Evolutionary conservation across 2,797 vertebrate genomes (phyloP), one percentile per base, ranked within the genome.

Genomic region (Falco peregrinus): DNA sequence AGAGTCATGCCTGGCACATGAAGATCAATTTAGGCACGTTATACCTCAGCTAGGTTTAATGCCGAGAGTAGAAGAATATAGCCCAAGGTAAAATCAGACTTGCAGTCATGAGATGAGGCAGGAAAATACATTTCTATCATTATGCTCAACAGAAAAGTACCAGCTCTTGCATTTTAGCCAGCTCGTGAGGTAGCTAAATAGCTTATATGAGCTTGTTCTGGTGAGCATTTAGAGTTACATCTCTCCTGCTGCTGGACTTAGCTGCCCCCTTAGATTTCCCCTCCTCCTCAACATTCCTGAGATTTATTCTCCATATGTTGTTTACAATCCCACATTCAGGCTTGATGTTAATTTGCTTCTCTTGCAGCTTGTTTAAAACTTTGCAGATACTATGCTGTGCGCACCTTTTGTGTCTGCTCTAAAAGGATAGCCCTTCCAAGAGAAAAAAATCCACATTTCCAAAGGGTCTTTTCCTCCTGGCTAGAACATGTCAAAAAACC

Each of bases 281-380:
- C 63, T 93, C 48, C 25, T 84, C 68, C 45, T 91, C 75, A 68
- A 0, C 45, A 48, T 93, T 64, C 13, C 80, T 95, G 77, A 84
- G 80, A 94, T 96, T 96, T 96, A 93, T 95, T 73, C 74, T 90
- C 74, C 93, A 84, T 95, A 96, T 93, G 80, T 86, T 94, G 70
- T 89, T 87, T 96, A 87, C 84, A 90, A 69, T 35, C 20, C 41
- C 4, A 1, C 1, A 1, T 87, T 93, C 75, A 89, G 43, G 11
- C 63, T 76, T 74, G 31, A 77, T 89, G 81, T 6, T 90, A 74
- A 95, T 95, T 92, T 96, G 17, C 13, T 29, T 87, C 57, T 93
- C 81, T 91, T 74, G 45, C 31, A 89, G 37, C 33, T 64, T 89
- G 71, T 94, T 89, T 91, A 80, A 70, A 95, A 37, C 64, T 21